Base-by-base conservation (phyloP, 2,888 invertebrate genomes). In the Selenia dentaria region DNA sequence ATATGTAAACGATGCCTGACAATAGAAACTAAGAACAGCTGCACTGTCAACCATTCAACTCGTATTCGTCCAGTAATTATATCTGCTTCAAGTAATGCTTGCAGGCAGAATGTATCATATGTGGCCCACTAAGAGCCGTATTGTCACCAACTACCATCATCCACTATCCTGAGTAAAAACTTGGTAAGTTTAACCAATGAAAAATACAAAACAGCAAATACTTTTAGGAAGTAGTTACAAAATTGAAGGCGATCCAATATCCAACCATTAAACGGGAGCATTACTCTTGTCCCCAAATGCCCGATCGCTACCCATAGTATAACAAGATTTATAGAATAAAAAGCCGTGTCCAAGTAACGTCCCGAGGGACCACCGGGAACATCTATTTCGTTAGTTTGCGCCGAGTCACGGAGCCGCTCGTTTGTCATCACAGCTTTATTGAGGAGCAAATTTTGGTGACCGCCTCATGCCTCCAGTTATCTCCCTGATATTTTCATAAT, bases 341-440 rank as follows among this genome's bases (percentile, higher is more conserved):
- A 67, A 63, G 59, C 57, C 49, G 52, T 59, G 64, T 64, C 57
- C 59, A 51, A 59, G 57, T 55, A 51, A 40, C 40, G 55, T 67
- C 70, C 64, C 67, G 24, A 6, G 64, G 62, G 71, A 59, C 51
- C 50, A 35, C 42, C 43, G 50, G 48, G 60, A 61, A 67, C 73
- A 70, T 72, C 68, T 76, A 74, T 74, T 73, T 67, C 62, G 72
- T 70, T 74, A 76, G 73, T 71, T 78, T 77, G 64, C 66, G 76
- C 78, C 63, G 58, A 71, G 77, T 83, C 81, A 82, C 72, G 62
- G 69, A 62, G 58, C 56, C 57, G 65, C 62, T 82, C 80, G 78
- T 83, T 82, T 80, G 75, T 82, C 81, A 81, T 81, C 68, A 68
- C 48, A 36, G 54, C 74, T 71, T 75, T 76, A 80, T 79, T 79